A percentile compares a stretch with the other conserved stretches of the same genome.
phyloP scores from a whole-genome alignment of 2,888 invertebrate genomes.

The Trichogramma dendrolimi region DNA sequence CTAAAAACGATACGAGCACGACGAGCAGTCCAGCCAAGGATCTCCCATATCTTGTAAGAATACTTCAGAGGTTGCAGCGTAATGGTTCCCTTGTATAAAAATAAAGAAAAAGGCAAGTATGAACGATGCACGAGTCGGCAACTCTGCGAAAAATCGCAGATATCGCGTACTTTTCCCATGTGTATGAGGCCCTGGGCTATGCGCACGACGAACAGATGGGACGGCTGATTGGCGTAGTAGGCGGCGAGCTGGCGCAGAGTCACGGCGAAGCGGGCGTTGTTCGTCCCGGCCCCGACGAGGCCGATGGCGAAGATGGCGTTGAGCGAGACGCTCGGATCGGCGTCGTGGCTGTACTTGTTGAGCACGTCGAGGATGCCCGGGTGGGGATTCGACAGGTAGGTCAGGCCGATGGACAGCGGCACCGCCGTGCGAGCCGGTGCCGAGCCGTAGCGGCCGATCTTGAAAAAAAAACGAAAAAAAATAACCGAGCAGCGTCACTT shows the following conservation, averaged over 20 bases:
- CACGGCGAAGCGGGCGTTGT: conserved; percentile 84
- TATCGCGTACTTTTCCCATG: conserved; percentile 76
- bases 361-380: conserved; percentile 90
- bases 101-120: neutral
- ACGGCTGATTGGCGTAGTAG: conserved; percentile 94
- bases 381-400: conserved; percentile 92
- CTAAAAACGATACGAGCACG: conserved; percentile 86
- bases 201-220: conserved; percentile 92
- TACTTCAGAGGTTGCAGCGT: conserved; percentile 93
- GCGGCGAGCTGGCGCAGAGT: conserved; percentile 95
- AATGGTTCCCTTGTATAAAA: conserved; percentile 64
- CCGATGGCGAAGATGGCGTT: conserved; percentile 98
- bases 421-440: conserved; percentile 90
- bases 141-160: neutral
- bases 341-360: conserved; percentile 97
- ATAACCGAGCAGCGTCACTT: too few relatives aligned
- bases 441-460: conserved; percentile 78
- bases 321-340: conserved; percentile 92
- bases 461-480: neutral
- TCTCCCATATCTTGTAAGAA: conserved; percentile 85
- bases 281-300: conserved; percentile 83
- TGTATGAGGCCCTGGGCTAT: conserved; percentile 94
- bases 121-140: neutral
- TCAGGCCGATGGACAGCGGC: conserved; percentile 89
- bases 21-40: conserved; percentile 91